phyloP scores from a whole-genome alignment of 2,888 invertebrate species.

The Lycocerus yunnanus region DNA sequence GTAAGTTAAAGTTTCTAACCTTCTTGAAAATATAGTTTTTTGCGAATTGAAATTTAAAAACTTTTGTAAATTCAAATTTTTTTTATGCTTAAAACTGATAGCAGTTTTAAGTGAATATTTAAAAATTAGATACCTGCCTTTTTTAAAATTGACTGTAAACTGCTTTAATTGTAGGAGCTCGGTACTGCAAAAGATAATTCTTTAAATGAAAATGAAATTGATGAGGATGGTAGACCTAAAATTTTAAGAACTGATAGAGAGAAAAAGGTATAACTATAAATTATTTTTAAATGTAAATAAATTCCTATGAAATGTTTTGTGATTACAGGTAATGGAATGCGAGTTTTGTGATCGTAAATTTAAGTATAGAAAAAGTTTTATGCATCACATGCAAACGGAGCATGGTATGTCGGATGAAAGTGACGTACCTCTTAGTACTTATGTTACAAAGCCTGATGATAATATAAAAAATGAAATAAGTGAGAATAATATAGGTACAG shows the following conservation, averaged over 20 bases:
- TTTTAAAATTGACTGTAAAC: background rate
- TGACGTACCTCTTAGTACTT: conserved; percentile 39
- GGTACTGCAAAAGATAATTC: background rate
- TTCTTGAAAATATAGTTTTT: background rate
- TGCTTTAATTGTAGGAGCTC: background rate
- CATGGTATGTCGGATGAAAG: conserved; percentile 53
- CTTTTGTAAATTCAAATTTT: background rate
- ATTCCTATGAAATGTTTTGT: background rate
- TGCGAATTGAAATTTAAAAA: background rate
- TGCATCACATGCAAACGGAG: conserved; percentile 54
- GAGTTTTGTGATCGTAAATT: conserved; percentile 57
- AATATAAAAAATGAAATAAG: conserved; percentile 1
- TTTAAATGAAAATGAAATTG: background rate
- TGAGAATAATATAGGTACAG: background rate
- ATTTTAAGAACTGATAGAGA: conserved; percentile 28
- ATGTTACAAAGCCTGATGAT: conserved; percentile 9
- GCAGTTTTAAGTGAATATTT: background rate
- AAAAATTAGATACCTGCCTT: background rate
- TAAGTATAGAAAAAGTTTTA: conserved; percentile 55
- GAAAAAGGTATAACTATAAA: conserved; percentile 39
- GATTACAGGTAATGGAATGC: conserved; percentile 52
- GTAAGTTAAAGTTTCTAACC: background rate
- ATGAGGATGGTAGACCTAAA: background rate
- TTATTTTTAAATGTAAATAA: background rate
- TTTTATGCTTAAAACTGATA: too few species aligned